A percentile compares a stretch with the other conserved stretches of the same genome.
These are phyloP conservation scores for Halictus quadricinctus DNA, from an alignment of 2,888 invertebrate species.

Conservation along the genomic window DNA sequence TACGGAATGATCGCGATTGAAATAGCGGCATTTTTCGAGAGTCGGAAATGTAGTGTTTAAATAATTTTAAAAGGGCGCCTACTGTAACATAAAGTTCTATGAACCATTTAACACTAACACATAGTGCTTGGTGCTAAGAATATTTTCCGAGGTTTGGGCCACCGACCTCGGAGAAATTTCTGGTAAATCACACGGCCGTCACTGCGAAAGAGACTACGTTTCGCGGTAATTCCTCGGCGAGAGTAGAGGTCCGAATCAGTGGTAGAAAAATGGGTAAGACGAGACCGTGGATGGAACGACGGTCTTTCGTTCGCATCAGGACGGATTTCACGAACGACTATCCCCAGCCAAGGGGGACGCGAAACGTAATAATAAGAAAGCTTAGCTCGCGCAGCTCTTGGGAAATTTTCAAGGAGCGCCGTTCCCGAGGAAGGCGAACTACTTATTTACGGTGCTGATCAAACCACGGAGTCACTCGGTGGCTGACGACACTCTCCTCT, in stretches of 20 bases:
- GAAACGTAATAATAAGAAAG: slow-evolving; percentile 42
- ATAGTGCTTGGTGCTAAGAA: background rate
- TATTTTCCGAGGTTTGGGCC: background rate
- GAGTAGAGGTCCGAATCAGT: background rate
- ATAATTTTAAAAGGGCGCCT: no score
- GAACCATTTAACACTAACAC: no score
- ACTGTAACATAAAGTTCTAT: no score
- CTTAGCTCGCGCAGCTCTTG: slow-evolving; percentile 24
- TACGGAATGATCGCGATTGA: no score
- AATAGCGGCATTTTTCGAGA: no score
- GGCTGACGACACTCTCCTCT: background rate
- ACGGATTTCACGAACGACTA: slow-evolving; percentile 35
- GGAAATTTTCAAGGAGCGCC: slow-evolving; percentile 32
- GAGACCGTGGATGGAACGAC: background rate
- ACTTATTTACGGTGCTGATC: slow-evolving; percentile 43
- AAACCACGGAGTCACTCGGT: slow-evolving; percentile 33
- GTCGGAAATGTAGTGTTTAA: no score
- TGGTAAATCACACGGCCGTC: background rate
- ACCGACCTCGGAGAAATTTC: background rate
- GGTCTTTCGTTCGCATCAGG: slow-evolving; percentile 26
- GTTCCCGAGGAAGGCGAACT: slow-evolving; percentile 6
- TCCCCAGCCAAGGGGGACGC: slow-evolving; percentile 22
- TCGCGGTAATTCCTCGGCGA: slow-evolving; percentile 4
- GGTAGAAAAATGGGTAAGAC: slow-evolving; percentile 1
- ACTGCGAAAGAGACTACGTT: background rate